Conservation (phyloP, 1,140 invertebrate species). For the Lethrus apterus region DNA sequence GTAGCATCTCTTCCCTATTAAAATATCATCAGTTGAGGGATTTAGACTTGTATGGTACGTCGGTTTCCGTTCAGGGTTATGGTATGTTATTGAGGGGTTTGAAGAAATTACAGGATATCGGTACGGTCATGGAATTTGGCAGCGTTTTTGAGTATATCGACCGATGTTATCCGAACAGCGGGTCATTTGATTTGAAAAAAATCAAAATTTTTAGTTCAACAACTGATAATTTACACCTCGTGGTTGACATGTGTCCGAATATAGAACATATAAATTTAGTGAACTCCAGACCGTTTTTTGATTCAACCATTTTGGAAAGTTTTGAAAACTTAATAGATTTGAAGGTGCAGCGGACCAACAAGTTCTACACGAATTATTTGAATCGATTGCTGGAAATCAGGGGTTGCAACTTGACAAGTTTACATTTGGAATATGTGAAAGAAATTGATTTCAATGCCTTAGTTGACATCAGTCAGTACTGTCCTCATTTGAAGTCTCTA, state of each 20-base stretch:
- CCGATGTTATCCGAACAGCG: constrained; percentile 42
- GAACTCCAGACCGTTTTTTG: constrained; percentile 55
- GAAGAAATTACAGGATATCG: constrained; percentile 55
- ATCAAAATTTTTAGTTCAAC: constrained; percentile 57
- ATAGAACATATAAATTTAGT: constrained; percentile 54
- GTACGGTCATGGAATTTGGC: constrained; percentile 60
- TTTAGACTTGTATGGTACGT: constrained; percentile 57
- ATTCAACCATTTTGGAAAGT: constrained; percentile 54
- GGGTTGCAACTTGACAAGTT: constrained; percentile 51
- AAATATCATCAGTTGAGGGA: constrained; percentile 51
- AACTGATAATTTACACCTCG: constrained; percentile 51
- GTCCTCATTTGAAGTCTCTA: constrained; percentile 54
- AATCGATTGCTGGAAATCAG: constrained; percentile 57
- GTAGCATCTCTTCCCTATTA: constrained; percentile 51
- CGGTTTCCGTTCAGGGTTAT: constrained; percentile 53
- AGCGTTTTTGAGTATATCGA: constrained; percentile 53
- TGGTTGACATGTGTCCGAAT: constrained; percentile 57
- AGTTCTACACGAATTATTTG: constrained; percentile 61
- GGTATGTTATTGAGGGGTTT: constrained; percentile 53
- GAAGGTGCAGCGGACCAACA: constrained; percentile 59
- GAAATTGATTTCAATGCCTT: constrained; percentile 61
- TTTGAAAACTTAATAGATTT: constrained; percentile 54
- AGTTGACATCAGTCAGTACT: constrained; percentile 61
- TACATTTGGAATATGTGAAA: constrained; percentile 64
- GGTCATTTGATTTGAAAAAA: constrained; percentile 49